A percentile compares a stretch with the other conserved stretches of the same genome.
These are phyloP conservation scores for Oppia nitens DNA, from an alignment of 1,140 invertebrate genomes.

Conservation along the genomic window DNA sequence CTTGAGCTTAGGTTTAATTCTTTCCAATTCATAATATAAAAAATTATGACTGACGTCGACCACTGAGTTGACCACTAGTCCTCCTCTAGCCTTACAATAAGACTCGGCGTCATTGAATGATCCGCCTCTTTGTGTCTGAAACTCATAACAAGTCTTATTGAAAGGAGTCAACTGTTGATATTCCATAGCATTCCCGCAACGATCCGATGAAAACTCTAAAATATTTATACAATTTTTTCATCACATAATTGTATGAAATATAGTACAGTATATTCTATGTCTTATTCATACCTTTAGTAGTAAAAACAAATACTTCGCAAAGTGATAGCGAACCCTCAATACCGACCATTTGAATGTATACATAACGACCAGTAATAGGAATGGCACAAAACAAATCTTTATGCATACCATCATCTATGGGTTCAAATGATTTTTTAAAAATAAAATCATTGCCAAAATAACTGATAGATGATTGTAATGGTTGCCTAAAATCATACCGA, in stretches of 20 bases:
- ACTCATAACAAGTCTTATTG: conserved; percentile 65
- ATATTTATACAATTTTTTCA: background rate
- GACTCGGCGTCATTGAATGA: conserved; percentile 57
- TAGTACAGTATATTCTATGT: conserved; percentile 6
- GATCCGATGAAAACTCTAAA: conserved; percentile 17
- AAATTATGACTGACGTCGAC: conserved; percentile 45
- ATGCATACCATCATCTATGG: conserved; percentile 65
- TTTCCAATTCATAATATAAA: conserved; percentile 54
- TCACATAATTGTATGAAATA: background rate
- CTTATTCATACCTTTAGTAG: conserved; percentile 51
- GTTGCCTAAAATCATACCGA: too few species aligned
- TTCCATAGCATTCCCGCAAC: conserved; percentile 17
- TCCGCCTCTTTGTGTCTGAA: conserved; percentile 42
- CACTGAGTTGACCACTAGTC: conserved; percentile 59
- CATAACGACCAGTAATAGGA: conserved; percentile 61
- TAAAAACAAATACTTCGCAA: conserved; percentile 80
- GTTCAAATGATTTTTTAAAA: conserved; percentile 23
- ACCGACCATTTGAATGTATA: conserved; percentile 71
- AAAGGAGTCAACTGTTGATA: conserved; percentile 30
- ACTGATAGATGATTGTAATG: background rate
- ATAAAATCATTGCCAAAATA: background rate
- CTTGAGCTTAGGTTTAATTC: conserved; percentile 54
- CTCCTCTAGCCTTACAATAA: conserved; percentile 42
- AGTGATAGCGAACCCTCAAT: conserved; percentile 71
- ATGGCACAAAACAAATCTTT: conserved; percentile 73